Base-by-base conservation (phyloP, 2,888 invertebrate genomes). In the Noctua pronuba region DNA sequence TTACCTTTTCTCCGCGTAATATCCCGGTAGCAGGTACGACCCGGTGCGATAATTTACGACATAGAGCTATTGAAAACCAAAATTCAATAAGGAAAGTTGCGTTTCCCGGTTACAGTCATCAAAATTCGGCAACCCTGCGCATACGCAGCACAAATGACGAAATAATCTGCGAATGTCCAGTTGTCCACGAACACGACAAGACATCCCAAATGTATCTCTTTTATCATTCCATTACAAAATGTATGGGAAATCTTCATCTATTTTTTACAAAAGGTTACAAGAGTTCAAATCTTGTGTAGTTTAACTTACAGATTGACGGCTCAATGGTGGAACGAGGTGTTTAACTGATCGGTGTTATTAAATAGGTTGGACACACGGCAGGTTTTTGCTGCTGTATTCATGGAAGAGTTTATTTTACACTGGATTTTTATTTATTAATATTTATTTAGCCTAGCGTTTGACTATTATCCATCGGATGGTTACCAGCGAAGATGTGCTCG, bases 251-350 rank as follows among this genome's bases (percentile, higher is more conserved):
- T 35, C 31, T 16, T 62, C 68, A 67, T 65, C 8, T 31, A 55
- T 62, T 71, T 80, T 77, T 64, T 83, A 69, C 60, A 8, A 62
- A 66, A 83, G 83, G 72, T 83, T 55, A 86, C 71, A 18, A 41
- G 69, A 83, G 86, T 77, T 82, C 73, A 86, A 46, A 10, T n/a
- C 35, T 64, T n/a, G 28, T 41, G 28, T 38, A 52, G 38, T 64
- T 11, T 71, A 35, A 21, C 28, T 38, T 38, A 62, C 44, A 49
- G 65, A 69, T 55, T 86, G 77, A 73, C 65, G 44, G 71, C 16
- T 71, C 58, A 71, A 68, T 67, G 49, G 64, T 49, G 10, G 31
- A 55, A 70, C 21, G 62, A 73, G n/a, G 67, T 35, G 41, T 65
- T 64, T 35, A 44, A 73, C 66, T 60, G 46, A 46, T 72, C n/a